These are phyloP conservation scores for Itoplectis maculator DNA, from an alignment of 2,888 invertebrate species.

Conservation along the genomic window DNA sequence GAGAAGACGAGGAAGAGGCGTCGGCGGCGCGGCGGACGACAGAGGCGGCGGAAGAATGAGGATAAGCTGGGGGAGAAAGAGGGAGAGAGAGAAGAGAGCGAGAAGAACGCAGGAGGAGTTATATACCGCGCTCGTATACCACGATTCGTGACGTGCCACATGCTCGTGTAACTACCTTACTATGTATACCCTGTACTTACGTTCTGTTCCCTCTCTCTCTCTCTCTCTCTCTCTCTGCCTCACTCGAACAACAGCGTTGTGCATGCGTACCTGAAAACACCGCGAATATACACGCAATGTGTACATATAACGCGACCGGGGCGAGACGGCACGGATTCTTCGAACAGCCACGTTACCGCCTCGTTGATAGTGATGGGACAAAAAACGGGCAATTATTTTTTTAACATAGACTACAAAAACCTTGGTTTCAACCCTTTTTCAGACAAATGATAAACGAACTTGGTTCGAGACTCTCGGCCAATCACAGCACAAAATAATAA, in stretches of 20 bases:
- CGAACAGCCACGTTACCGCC: too few relatives aligned
- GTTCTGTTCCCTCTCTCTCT: slow-evolving; percentile 10
- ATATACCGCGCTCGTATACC: slow-evolving; percentile 57
- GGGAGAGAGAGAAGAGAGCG: slow-evolving; percentile 11
- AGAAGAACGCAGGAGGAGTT: slow-evolving; percentile 52
- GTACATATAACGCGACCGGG: not conserved
- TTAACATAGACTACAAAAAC: too few relatives aligned
- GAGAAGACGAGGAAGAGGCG: slow-evolving; percentile 19
- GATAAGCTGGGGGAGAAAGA: slow-evolving; percentile 6
- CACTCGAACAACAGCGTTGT: slow-evolving; percentile 28
- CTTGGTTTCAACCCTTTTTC: too few relatives aligned
- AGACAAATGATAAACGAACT: too few relatives aligned
- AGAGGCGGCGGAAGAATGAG: slow-evolving; percentile 38
- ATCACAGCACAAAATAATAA: too few relatives aligned
- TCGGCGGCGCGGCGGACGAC: slow-evolving; percentile 42
- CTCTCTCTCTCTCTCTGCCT: slow-evolving; percentile 16
- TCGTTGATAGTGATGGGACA: too few relatives aligned
- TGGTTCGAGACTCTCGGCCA: too few relatives aligned
- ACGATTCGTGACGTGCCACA: slow-evolving; percentile 56
- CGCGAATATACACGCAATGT: slow-evolving; percentile 35
- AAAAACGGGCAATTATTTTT: too few relatives aligned
- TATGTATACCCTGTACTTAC: slow-evolving; percentile 58
- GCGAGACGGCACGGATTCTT: not conserved
- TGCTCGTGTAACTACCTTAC: slow-evolving; percentile 56
- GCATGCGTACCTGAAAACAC: slow-evolving; percentile 39